Conservation (phyloP, 2,113 vertebrate species). For the Gymnobelideus leadbeateri region DNA sequence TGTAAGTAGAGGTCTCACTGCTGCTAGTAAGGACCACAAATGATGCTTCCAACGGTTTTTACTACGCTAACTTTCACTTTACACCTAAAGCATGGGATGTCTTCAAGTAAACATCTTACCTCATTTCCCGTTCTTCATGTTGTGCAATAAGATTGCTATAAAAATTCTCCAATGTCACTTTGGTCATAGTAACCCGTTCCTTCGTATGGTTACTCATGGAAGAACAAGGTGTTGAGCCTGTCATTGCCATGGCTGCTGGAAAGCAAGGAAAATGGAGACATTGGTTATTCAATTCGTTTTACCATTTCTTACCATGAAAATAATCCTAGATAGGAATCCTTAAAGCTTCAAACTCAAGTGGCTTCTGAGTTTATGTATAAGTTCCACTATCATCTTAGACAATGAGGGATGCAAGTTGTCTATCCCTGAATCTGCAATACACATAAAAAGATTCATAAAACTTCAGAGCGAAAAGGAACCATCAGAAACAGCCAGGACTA, state of each 20-base stretch:
- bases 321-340: not conserved
- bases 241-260: constrained; percentile 96
- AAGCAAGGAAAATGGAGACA: constrained; percentile 40
- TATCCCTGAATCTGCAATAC: not conserved
- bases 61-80: not conserved
- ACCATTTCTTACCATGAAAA: not conserved
- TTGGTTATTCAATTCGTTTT: not conserved
- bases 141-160: constrained; percentile 98
- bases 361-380: not conserved
- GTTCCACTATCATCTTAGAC: not conserved
- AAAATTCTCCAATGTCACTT: constrained; percentile 98
- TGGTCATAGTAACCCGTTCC: constrained; percentile 98
- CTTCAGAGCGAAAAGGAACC: not conserved
- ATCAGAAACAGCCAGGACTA: not conserved
- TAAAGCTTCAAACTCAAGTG: not conserved
- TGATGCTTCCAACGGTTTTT: not conserved
- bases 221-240: constrained; percentile 93
- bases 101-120: constrained; percentile 85
- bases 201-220: constrained; percentile 99
- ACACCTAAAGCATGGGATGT: constrained; percentile 13
- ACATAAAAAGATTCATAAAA: not conserved
- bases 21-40: not conserved
- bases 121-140: constrained; percentile 98
- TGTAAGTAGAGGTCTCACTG: not conserved
- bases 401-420: not conserved